Conservation (phyloP, 2,113 vertebrate species). For the Ammodramus savannarum region DNA sequence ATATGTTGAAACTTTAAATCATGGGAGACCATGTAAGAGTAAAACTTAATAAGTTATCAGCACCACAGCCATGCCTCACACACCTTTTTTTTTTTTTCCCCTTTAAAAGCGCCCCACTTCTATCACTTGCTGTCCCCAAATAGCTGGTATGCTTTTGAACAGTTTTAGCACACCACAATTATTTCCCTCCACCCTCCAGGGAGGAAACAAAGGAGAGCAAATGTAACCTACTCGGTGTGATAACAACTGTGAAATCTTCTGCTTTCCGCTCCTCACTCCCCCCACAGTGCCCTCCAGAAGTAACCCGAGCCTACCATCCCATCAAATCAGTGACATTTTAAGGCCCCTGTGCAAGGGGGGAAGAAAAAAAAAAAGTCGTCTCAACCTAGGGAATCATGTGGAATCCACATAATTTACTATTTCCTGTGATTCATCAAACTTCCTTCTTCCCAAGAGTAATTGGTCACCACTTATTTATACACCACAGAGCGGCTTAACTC, state of each 20-base stretch:
- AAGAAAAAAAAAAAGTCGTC: constrained; percentile 9
- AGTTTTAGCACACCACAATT: background rate
- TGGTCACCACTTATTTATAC: constrained; percentile 61
- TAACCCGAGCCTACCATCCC: constrained; percentile 27
- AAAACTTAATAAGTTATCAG: background rate
- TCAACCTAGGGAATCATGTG: constrained; percentile 62
- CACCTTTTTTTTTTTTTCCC: background rate
- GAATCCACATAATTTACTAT: constrained; percentile 75
- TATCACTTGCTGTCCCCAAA: background rate
- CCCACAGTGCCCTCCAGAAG: constrained; percentile 27
- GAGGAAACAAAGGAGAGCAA: constrained; percentile 6
- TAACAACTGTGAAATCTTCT: constrained; percentile 37
- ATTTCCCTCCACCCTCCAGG: constrained; percentile 1
- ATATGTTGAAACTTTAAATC: background rate
- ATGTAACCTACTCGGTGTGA: background rate
- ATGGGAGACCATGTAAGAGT: background rate
- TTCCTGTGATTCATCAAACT: constrained; percentile 77
- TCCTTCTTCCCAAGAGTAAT: constrained; percentile 69
- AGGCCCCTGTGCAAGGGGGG: background rate
- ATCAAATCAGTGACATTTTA: constrained; percentile 33
- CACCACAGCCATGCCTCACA: background rate
- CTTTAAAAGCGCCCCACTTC: background rate
- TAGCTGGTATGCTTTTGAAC: background rate
- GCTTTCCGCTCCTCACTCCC: background rate
- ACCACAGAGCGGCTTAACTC: constrained; percentile 27